Evolutionary conservation across 2,888 invertebrate species (phyloP), one percentile per base, ranked within the genome.

Genomic region (Drosophila demipolita): DNA sequence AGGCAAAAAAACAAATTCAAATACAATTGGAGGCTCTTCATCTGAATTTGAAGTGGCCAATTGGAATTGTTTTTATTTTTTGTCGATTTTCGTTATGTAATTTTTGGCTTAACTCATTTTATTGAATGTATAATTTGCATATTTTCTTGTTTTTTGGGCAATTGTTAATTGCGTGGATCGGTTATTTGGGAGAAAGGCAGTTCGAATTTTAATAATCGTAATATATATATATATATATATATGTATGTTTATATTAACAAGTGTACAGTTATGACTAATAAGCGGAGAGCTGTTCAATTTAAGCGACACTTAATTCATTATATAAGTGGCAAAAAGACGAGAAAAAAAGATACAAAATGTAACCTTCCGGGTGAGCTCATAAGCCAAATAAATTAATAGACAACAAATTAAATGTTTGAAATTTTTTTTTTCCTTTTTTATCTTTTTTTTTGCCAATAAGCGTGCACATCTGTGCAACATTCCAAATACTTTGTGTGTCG

Each of bases 391-490:
- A 82, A 82, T 67, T 70, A 63, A 65, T 58, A 69, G 67, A 61
- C 55, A 55, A 65, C 49, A 80, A 64, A 62, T 72, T 42, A 66
- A 75, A 72, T 72, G 66, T 68, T 65, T 57, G 42, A 61, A 57
- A 54, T 64, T 26, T 58, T n/a, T 5, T 20, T 54, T 52, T 65
- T 57, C 36, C 49, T 26, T 57, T 64, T 64, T 55, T 70, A 12
- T 7, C 23, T 12, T 48, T 26, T 12, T 48, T 26, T 49, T 49
- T 29, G 23, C 23, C 15, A 45, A 15, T 8, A 65, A 62, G 63
- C 45, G 61, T 77, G 85, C 72, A 83, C 86, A 85, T 81, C 86
- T 87, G 88, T 83, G 84, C 86, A 79, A 66, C 86, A 85, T 87
- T 74, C 86, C 75, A 58, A 69, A 65, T 58, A 63, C 26, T 33